A percentile compares a stretch with the other conserved stretches of the same genome.
Conservation (phyloP, 2,113 vertebrate species). For the Platichthys stellatus region DNA sequence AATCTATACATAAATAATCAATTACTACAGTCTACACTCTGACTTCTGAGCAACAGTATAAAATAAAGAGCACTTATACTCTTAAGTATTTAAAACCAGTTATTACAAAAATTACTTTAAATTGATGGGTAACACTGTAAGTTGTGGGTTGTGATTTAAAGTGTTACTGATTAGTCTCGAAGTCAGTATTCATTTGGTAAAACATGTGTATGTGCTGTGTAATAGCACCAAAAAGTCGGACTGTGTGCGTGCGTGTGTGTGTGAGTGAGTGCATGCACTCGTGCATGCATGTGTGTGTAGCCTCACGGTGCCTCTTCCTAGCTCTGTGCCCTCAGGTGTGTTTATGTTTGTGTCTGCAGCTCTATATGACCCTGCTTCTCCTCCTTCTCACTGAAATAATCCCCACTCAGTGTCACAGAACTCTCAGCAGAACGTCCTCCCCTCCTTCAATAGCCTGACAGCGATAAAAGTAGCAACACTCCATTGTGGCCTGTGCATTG, state of each 20-base stretch:
- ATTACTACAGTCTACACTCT: not conserved
- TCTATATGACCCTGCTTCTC: not conserved
- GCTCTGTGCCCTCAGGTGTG: conserved; percentile 36
- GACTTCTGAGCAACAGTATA: not conserved
- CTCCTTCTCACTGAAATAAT: conserved; percentile 1
- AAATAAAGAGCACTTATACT: not conserved
- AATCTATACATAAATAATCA: not conserved
- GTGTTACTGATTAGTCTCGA: no score
- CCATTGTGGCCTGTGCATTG: conserved; percentile 13
- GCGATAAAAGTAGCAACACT: conserved; percentile 34
- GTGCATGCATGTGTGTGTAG: not conserved
- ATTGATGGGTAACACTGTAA: no score
- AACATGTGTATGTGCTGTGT: not conserved
- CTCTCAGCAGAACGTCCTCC: not conserved
- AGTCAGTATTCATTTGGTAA: no score
- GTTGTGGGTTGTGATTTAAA: no score
- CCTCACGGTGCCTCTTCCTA: conserved; percentile 2
- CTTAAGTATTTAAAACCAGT: no score
- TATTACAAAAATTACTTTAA: no score
- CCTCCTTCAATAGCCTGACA: not conserved
- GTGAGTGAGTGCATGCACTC: not conserved
- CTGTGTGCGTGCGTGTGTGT: not conserved
- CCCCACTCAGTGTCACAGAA: not conserved
- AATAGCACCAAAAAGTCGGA: no score
- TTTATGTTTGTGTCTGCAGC: conserved; percentile 30